A percentile compares a stretch with the other conserved stretches of the same genome.
Evolutionary conservation across 2,888 invertebrate genomes (phyloP).

Genomic region (Ormyrus pomaceus): DNA sequence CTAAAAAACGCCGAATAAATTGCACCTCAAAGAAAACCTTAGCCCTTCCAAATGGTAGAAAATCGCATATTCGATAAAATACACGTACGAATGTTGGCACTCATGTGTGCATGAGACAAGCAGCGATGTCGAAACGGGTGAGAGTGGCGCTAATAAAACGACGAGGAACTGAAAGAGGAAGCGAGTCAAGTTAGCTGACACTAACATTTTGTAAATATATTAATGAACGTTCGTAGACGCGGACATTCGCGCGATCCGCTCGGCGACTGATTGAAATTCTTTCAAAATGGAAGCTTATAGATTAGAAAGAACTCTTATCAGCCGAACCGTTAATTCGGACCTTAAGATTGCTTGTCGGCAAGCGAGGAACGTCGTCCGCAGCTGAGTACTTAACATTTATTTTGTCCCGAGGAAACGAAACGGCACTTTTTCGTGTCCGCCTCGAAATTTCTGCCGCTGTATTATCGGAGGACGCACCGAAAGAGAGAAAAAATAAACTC

Average conservation of each 20-base stretch:
- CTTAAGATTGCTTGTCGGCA: neutral
- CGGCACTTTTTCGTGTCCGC: neutral
- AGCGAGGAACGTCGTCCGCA: neutral
- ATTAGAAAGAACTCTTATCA: neutral
- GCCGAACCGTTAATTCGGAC: neutral
- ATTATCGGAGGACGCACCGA: neutral
- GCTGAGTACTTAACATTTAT: constrained; percentile 10
- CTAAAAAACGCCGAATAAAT: too few relatives aligned
- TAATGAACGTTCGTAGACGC: constrained; percentile 20
- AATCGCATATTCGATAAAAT: constrained; percentile 18
- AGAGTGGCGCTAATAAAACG: constrained; percentile 51
- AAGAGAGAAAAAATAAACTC: neutral
- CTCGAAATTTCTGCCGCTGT: neutral
- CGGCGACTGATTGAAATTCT: constrained; percentile 17
- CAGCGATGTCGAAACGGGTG: constrained; percentile 49
- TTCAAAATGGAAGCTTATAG: neutral
- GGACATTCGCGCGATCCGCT: constrained; percentile 2
- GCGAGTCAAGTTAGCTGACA: constrained; percentile 24
- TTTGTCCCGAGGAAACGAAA: neutral
- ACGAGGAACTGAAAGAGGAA: constrained; percentile 1
- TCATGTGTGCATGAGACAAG: constrained; percentile 37
- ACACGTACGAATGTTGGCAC: constrained; percentile 15
- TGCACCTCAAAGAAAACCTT: neutral
- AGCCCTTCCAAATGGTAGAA: constrained; percentile 32
- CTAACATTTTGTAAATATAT: constrained; percentile 51